Evolutionary conservation across 2,797 vertebrate genomes (phyloP), one percentile per base, ranked within the genome.

Genomic region (Squalus acanthias): DNA sequence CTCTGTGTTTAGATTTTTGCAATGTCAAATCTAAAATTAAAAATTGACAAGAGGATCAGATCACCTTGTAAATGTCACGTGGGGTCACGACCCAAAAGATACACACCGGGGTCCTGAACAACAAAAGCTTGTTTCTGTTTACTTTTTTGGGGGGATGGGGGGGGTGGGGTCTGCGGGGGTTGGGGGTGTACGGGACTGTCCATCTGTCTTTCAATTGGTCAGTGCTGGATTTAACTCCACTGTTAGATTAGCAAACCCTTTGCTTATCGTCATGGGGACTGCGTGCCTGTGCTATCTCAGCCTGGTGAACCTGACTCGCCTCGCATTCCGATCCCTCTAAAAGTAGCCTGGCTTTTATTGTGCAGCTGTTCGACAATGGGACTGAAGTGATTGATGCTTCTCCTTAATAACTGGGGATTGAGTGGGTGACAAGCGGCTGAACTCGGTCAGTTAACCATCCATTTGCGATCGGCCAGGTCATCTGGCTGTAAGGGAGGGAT

Each of bases 321-420:
- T 72, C 79, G 96, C 39, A 96, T 96, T 97, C 93, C 96, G 96
- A 92, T 95, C 96, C 96, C 96, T 97, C 97, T 98, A 97, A 97
- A 97, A 97, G 97, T 96, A 97, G 97, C 97, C 96, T 97, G 96
- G 96, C 97, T 96, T 96, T 96, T 97, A 97, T 97, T 96, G 96
- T 96, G 97, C 98, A 98, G 98, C 98, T 98, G 98, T 97, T 97
- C 60, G 1, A 39, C n/a, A 79, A 70, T 96, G 50, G n/a, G 96
- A 91, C 63, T 10, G 50, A 46, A 85, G 53, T 95, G 96, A 69
- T 22, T 69, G n/a, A 93, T 93, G 29, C 26, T 89, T 89, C 24
- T 53, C 22, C 87, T 89, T 89, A 13, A 3, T 33, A 15, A 89
- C 82, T 13, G 82, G 22, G 87, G 29, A 29, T 33, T 60, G 87